Base-by-base conservation (phyloP, 2,888 invertebrate species). In the Euproctis similis region DNA sequence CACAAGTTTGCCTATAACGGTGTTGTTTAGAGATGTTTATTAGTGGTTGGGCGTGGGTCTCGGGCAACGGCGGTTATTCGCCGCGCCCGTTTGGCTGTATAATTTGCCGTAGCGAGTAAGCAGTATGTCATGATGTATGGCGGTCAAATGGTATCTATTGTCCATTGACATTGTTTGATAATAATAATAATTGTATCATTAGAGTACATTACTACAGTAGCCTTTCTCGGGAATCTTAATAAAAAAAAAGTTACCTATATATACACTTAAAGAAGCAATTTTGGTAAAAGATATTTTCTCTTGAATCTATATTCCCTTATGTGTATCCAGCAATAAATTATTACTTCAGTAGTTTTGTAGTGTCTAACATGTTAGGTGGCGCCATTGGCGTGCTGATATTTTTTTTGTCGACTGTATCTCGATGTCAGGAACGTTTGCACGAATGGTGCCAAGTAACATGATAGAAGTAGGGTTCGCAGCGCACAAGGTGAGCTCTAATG, bases 251-350 rank as follows among this genome's bases (percentile, higher is more conserved):
- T 82, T 84, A 84, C 81, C 82, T 84, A 80, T 82, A n/a, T n/a
- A 81, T 81, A 81, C 78, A 82, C 74, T 76, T 68, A 64, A 70
- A n/a, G n/a, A 78, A 76, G 61, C 62, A 69, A 75, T 71, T 80
- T 84, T 78, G 80, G 78, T 77, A 80, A 76, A n/a, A 76, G 76
- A 76, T 81, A 81, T 77, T 80, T n/a, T 82, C 78, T 81, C 82
- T 82, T 72, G 72, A 80, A 78, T 78, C 77, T 81, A 78, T 80
- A 78, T 82, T 78, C 81, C 77, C 75, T 71, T 80, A 82, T 75
- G n/a, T n/a, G 81, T 82, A 82, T 84, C 74, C 82, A 82, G 82
- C 82, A 84, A 84, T 84, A 84, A 82, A 80, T 78, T n/a, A n/a
- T n/a, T 71, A 76, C 65, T 74, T 76, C 70, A 62, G 80, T 84